Evolutionary conservation across 2,113 vertebrate genomes (phyloP), one percentile per base, ranked within the genome.

Genomic region (Ammodramus savannarum): DNA sequence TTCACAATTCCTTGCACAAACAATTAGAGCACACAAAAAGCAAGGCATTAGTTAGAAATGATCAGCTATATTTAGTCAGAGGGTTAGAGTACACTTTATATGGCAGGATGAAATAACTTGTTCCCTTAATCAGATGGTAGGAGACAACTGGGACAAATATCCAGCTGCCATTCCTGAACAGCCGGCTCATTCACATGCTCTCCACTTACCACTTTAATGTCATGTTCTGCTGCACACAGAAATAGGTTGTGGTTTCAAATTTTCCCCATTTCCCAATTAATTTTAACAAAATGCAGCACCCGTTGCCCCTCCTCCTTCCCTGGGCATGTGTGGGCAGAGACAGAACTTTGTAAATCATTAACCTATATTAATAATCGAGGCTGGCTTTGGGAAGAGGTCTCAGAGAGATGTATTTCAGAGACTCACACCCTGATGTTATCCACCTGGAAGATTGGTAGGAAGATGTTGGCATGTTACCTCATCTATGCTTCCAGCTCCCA

Each of bases 141-240:
- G 59, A 74, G 85, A 78, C 90, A 81, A 94, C 74, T 61, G 82
- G 85, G 73, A 80, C 63, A 77, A 65, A 62, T 61, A 81, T 26
- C 55, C 81, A 91, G 92, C 90, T 91, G 85, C 85, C 59, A 11
- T 80, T 95, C 85, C 81, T 62, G 87, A 87, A 31, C 51, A 69
- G 76, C 90, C 44, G 34, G 32, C 27, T 57, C 54, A 3, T 49
- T 74, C 87, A 38, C 75, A 63, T 1, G 0, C 79, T 87, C 66
- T 75, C 86, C 62, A 6, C 83, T 87, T 85, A 71, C 87, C 67
- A 8, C 21, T 54, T 75, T 15, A 59, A 75, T 41, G 38, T 16
- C 27, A 6, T 69, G 59, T 81, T 91, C 77, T 80, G 59, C 85
- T 36, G 39, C 26, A 22, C 44, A 7, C n/a, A 38, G 85, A 73